Percentiles rank a stretch among this genome's conserved stretches.
These are phyloP conservation scores for Erpobdella octoculata DNA, from an alignment of 2,888 invertebrate genomes.

Conservation along the genomic window DNA sequence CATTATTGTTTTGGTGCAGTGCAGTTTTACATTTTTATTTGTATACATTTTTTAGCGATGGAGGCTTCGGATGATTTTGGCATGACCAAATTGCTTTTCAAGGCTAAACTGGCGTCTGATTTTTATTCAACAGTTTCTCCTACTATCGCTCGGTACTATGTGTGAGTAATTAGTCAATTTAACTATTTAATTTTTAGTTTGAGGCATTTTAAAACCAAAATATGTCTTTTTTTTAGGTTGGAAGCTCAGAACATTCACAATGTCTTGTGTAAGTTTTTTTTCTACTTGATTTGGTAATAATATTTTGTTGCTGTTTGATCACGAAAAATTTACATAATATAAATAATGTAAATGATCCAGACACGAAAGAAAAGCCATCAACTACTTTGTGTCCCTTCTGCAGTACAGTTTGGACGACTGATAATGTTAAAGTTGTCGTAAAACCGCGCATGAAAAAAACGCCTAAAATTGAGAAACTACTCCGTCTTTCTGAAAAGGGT, in stretches of 20 bases:
- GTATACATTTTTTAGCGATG: neutral
- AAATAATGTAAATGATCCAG: too few species aligned
- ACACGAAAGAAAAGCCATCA: conserved; percentile 21
- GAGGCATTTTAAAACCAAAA: neutral
- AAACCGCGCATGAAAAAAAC: conserved; percentile 10
- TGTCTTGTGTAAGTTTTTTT: neutral
- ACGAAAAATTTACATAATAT: too few species aligned
- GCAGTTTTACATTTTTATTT: too few species aligned
- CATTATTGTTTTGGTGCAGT: too few species aligned
- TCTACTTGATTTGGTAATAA: too few species aligned
- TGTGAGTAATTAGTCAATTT: neutral
- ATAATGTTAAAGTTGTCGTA: conserved; percentile 14
- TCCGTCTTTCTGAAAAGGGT: neutral
- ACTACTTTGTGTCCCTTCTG: conserved; percentile 2
- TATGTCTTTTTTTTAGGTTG: neutral
- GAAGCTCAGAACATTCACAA: neutral
- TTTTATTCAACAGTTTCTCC: conserved; percentile 9
- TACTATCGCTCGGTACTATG: conserved; percentile 11
- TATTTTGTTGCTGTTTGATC: too few species aligned
- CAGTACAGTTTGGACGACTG: conserved; percentile 1
- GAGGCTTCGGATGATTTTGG: conserved; percentile 4
- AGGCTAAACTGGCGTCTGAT: conserved; percentile 12
- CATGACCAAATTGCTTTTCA: neutral
- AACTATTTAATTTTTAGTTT: neutral
- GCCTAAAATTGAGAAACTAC: neutral